phyloP scores from a whole-genome alignment of 2,888 invertebrate genomes.

The Caenorhabditis sinica region DNA sequence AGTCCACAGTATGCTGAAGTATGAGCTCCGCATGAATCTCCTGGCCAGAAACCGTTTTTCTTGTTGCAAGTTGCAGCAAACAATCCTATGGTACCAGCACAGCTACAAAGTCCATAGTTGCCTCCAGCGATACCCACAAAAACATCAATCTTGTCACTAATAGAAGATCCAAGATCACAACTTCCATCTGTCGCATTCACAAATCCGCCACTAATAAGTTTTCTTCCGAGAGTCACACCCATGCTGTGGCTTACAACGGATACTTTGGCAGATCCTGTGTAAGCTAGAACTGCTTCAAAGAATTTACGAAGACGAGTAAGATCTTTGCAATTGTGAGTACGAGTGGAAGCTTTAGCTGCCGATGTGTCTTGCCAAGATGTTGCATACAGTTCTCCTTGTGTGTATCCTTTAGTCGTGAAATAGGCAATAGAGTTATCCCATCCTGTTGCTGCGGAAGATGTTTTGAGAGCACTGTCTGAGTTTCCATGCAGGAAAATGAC shows the following conservation, averaged over 20 bases:
- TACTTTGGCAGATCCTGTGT: slow-evolving; percentile 69
- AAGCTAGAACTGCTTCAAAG: slow-evolving; percentile 73
- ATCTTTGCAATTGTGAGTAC: slow-evolving; percentile 75
- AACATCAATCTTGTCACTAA: slow-evolving; percentile 68
- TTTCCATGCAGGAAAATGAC: slow-evolving; percentile 77
- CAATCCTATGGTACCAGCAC: slow-evolving; percentile 64
- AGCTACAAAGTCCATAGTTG: slow-evolving; percentile 75
- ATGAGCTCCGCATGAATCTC: slow-evolving; percentile 70
- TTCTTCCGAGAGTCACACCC: slow-evolving; percentile 78
- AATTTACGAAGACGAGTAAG: slow-evolving; percentile 73
- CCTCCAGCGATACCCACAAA: slow-evolving; percentile 76
- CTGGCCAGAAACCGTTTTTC: slow-evolving; percentile 75
- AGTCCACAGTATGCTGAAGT: slow-evolving; percentile 64
- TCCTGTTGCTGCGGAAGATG: slow-evolving; percentile 64
- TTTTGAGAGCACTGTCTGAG: slow-evolving; percentile 73
- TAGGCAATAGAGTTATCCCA: slow-evolving; percentile 71
- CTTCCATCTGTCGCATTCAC: slow-evolving; percentile 67
- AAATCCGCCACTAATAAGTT: slow-evolving; percentile 74
- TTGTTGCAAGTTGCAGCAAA: slow-evolving; percentile 72
- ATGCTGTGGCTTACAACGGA: slow-evolving; percentile 76
- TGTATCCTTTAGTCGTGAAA: slow-evolving; percentile 72
- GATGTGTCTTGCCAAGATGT: slow-evolving; percentile 78
- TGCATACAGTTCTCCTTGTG: slow-evolving; percentile 75
- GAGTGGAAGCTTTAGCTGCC: slow-evolving; percentile 60
- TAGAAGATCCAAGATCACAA: slow-evolving; percentile 63